A percentile compares a stretch with the other conserved stretches of the same genome.
Evolutionary conservation across 2,797 vertebrate genomes (phyloP).

Genomic region (Eremophila alpestris): DNA sequence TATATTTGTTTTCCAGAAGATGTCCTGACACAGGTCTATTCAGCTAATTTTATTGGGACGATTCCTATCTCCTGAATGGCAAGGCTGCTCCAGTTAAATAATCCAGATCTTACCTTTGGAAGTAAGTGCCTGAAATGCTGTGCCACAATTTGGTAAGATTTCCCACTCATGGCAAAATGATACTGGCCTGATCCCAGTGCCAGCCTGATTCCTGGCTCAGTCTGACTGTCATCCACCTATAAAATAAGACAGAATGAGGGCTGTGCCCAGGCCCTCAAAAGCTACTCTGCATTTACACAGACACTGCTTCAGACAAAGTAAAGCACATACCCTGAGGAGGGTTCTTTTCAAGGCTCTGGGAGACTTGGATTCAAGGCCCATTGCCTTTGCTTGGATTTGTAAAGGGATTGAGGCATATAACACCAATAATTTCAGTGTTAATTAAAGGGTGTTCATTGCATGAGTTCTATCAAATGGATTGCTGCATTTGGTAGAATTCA

Average conservation of each 20-base stretch:
- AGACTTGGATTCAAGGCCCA: neutral
- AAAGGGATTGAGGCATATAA: neutral
- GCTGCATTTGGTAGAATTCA: neutral
- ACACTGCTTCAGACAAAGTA: neutral
- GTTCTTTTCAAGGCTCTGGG: neutral
- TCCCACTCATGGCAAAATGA: slow-evolving; percentile 80
- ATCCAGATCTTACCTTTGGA: slow-evolving; percentile 73
- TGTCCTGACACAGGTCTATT: neutral
- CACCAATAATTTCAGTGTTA: neutral
- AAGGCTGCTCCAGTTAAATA: neutral
- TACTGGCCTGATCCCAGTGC: slow-evolving; percentile 40
- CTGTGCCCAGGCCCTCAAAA: neutral
- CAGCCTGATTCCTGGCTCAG: slow-evolving; percentile 7
- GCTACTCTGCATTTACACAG: neutral
- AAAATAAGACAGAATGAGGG: neutral
- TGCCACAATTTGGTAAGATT: slow-evolving; percentile 72
- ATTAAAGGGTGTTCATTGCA: neutral
- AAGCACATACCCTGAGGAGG: neutral
- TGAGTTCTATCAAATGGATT: neutral
- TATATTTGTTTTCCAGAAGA: neutral
- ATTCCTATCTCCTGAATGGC: neutral
- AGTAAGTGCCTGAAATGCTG: slow-evolving; percentile 75
- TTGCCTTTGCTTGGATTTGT: neutral
- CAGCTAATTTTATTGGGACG: neutral
- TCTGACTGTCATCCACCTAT: slow-evolving; percentile 58